phyloP scores from a whole-genome alignment of 2,113 vertebrate species.

The Burhinus bistriatus region DNA sequence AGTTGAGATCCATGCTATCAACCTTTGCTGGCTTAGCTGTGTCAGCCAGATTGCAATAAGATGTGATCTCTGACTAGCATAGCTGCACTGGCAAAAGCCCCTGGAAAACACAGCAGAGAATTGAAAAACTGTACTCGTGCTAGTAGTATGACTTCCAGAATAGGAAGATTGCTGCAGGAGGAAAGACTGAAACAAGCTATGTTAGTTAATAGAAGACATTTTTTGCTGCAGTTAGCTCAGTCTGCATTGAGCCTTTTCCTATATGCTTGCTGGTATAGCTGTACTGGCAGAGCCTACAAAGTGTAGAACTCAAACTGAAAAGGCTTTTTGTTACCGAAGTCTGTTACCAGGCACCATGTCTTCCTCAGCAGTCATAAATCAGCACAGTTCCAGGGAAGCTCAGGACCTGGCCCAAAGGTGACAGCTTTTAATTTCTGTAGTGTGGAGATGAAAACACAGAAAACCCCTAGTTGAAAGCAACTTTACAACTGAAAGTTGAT shows the following conservation, averaged over 20 bases:
- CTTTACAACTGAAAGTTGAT: background rate
- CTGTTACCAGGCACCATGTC: background rate
- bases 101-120: background rate
- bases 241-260: background rate
- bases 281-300: background rate
- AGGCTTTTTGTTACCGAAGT: background rate
- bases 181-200: background rate
- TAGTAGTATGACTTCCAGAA: background rate
- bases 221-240: background rate
- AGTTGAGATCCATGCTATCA: background rate
- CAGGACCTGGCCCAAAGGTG: background rate
- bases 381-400: background rate
- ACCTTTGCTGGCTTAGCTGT: background rate
- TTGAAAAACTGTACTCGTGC: background rate
- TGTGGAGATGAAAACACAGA: background rate
- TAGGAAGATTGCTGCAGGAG: background rate
- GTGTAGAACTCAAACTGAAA: background rate
- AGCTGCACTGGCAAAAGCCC: background rate
- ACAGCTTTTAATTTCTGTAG: background rate
- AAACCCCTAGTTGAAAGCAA: background rate
- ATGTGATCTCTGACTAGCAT: background rate
- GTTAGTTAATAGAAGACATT: background rate
- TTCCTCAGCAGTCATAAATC: background rate
- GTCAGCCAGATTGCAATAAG: background rate
- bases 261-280: fast-evolving